Evolutionary conservation across 2,888 invertebrate species (phyloP).

Genomic region (Dolomedes plantarius): DNA sequence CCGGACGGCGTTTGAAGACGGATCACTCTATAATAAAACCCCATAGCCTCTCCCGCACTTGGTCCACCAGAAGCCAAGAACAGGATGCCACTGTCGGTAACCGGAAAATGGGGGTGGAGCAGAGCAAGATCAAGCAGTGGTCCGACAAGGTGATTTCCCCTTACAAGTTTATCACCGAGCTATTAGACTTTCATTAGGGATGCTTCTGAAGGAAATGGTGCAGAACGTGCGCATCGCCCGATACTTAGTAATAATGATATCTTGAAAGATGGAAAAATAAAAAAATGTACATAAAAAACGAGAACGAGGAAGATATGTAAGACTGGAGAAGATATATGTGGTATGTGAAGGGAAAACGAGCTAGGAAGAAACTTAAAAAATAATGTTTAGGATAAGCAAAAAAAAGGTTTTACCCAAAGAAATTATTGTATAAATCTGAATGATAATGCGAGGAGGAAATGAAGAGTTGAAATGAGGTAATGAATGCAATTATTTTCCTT

Average conservation of each 20-base stretch:
- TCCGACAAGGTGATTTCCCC: slow-evolving; percentile 35
- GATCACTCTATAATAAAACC: too few species aligned
- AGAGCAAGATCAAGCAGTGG: neutral
- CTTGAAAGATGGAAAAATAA: neutral
- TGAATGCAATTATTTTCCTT: too few species aligned
- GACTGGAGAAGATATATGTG: too few species aligned
- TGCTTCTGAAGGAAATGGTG: slow-evolving; percentile 27
- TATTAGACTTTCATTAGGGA: slow-evolving; percentile 27
- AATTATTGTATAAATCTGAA: too few species aligned
- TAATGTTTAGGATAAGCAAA: too few species aligned
- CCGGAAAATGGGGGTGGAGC: slow-evolving; percentile 8
- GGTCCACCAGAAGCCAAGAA: neutral
- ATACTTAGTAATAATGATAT: neutral
- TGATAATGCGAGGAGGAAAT: too few species aligned
- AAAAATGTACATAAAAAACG: neutral
- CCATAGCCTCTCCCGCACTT: neutral
- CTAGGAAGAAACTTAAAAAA: too few species aligned
- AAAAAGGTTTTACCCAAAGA: too few species aligned
- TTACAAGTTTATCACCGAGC: neutral
- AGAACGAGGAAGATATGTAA: slow-evolving; percentile 8
- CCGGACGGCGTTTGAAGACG: too few species aligned
- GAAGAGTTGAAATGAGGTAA: too few species aligned
- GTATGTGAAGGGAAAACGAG: too few species aligned
- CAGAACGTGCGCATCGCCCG: neutral
- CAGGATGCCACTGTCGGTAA: neutral